Conservation (phyloP, 2,113 vertebrate species). For the Xenotilapia longispinis region DNA sequence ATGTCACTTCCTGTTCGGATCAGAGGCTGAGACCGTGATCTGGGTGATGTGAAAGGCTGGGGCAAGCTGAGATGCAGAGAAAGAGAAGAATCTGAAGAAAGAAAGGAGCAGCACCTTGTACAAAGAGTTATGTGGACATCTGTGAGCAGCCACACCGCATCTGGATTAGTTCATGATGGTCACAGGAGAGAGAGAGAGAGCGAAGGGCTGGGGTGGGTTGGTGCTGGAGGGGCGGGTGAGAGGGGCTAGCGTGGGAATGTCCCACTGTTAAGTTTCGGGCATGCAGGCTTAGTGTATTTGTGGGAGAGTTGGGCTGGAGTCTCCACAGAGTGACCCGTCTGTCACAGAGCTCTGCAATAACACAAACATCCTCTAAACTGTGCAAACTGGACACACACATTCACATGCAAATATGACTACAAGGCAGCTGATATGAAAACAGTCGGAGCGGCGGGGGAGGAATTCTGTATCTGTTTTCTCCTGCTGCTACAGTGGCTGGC, state of each 20-base stretch:
- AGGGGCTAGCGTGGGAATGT: slow-evolving; percentile 62
- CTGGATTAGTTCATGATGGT: slow-evolving; percentile 59
- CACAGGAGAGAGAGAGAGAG: slow-evolving; percentile 12
- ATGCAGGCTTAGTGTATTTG: slow-evolving; percentile 52
- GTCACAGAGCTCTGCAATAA: slow-evolving; percentile 53
- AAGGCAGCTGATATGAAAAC: neutral
- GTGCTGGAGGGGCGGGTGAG: neutral
- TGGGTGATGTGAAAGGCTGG: neutral
- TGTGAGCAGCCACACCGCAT: slow-evolving; percentile 41
- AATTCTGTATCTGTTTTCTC: neutral
- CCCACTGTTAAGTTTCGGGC: slow-evolving; percentile 43
- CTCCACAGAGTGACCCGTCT: slow-evolving; percentile 58
- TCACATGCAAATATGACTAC: neutral
- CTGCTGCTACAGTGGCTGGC: neutral
- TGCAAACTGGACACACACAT: neutral
- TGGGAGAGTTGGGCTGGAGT: slow-evolving; percentile 57
- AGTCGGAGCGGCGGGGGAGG: neutral
- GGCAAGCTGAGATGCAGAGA: neutral
- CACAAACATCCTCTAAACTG: slow-evolving; percentile 64
- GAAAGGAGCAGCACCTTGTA: neutral
- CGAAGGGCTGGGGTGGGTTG: neutral
- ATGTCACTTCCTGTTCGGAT: slow-evolving; percentile 31
- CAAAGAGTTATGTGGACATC: slow-evolving; percentile 20
- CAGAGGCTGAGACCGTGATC: neutral
- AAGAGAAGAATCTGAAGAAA: neutral